Evolutionary conservation across 2,113 vertebrate species (phyloP), one percentile per base, ranked within the genome.

Genomic region (Etia nguti): DNA sequence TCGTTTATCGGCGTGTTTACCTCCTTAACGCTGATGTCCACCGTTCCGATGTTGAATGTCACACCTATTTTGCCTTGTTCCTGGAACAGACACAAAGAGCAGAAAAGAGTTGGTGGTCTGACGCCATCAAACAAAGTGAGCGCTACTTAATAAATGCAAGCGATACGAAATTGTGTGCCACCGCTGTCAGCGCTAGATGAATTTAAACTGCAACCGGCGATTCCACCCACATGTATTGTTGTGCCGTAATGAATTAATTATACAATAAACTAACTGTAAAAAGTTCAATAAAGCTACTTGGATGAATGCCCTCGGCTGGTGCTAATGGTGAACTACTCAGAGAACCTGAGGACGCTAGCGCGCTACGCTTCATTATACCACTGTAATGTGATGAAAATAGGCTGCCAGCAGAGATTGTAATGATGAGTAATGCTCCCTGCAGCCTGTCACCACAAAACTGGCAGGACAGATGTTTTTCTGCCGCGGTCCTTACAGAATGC

Each of bases 11-110:
- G 95, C 1, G 97, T 97, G 41, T 96, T 97, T 62, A 96, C 94
- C 91, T 99, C 98, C 94, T 97, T 98, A 79, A 99, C 98, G 34
- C 97, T 98, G 90, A 99, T 99, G 93, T 99, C 98, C 92, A 98
- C 97, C 1, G 98, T 98, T 46, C 98, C 98, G 18, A 99, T 99
- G 94, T 99, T 99, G 96, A 99, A 99, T 6, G 98, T 98, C 81
- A 99, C 98, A 10, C 97, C 97, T 46, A 99, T 97, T 95, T 99
- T 99, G 82, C 98, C 98, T 95, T 99, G 97, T 80, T 99, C 98
- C 98, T 99, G 95, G n/a, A 86, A 79, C 90, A 86, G 2, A 84
- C 8, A 80, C 15, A 90, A 81, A 87, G 36, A 73, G 55, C 3
- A 83, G 3, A 46, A 26, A 65, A 15, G 13, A 26, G 79, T 89